Evolutionary conservation across 2,888 invertebrate genomes (phyloP).

Genomic region (Brassicogethes aeneus): DNA sequence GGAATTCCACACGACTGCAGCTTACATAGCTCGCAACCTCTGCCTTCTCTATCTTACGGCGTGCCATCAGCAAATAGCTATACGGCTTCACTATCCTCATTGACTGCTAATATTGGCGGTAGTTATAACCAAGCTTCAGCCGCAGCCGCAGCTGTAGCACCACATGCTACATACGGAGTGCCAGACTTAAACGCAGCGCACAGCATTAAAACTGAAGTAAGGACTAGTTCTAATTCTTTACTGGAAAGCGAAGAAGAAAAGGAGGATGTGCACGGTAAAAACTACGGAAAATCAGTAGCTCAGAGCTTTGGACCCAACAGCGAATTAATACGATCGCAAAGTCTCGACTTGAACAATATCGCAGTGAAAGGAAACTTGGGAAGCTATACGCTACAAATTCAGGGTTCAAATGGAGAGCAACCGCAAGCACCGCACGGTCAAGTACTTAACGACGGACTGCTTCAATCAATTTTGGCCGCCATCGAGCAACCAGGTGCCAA

Average conservation of each 20-base stretch:
- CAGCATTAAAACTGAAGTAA: constrained; percentile 27
- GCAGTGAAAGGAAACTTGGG: constrained; percentile 51
- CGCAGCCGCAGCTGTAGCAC: constrained; percentile 34
- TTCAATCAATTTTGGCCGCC: constrained; percentile 73
- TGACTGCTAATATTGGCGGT: constrained; percentile 46
- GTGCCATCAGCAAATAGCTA: constrained; percentile 46
- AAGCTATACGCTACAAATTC: constrained; percentile 68
- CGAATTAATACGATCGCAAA: constrained; percentile 36
- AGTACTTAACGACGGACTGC: constrained; percentile 65
- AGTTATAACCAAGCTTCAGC: constrained; percentile 20
- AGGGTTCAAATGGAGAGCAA: constrained; percentile 52
- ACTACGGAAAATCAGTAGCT: constrained; percentile 33
- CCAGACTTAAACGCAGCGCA: constrained; percentile 38
- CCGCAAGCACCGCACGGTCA: constrained; percentile 61
- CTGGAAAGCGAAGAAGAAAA: constrained; percentile 19
- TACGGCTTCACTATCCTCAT: constrained; percentile 45
- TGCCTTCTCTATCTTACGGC: constrained; percentile 33
- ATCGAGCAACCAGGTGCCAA: constrained; percentile 59
- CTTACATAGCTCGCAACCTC: constrained; percentile 29
- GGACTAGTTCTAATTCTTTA: constrained; percentile 19
- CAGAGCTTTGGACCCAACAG: constrained; percentile 33
- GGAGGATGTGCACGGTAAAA: constrained; percentile 24
- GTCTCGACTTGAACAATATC: constrained; percentile 41
- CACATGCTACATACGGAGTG: constrained; percentile 25
- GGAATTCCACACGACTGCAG: constrained; percentile 30